Conservation (phyloP, 2,113 vertebrate species). For the Tichodroma muraria region DNA sequence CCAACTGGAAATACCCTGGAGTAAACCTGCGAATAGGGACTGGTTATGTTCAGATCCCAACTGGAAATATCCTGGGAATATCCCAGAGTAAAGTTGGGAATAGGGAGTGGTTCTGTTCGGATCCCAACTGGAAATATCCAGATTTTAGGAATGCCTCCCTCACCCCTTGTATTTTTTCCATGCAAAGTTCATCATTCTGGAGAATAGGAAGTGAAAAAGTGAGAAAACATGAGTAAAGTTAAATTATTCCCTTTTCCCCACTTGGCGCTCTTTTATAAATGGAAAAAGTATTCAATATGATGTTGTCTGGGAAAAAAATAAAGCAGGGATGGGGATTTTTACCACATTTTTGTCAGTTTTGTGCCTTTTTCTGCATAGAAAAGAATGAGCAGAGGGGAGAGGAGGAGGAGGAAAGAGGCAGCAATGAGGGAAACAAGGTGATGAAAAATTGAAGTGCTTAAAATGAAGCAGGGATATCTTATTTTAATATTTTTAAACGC, state of each 20-base stretch:
- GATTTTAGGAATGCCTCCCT: background rate
- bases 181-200: background rate
- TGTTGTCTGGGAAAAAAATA: background rate
- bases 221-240: background rate
- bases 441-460: background rate
- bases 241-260: background rate
- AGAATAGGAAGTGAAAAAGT: background rate
- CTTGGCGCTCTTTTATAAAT: background rate
- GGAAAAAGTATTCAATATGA: background rate
- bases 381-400: background rate
- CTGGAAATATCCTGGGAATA: background rate
- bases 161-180: background rate
- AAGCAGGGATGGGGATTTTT: background rate
- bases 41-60: accelerated
- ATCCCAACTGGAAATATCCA: background rate
- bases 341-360: background rate
- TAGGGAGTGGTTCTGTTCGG: background rate
- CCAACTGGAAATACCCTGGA: background rate
- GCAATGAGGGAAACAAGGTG: background rate
- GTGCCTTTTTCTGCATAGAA: background rate
- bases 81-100: background rate
- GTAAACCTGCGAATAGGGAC: background rate
- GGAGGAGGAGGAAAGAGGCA: background rate
- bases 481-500: background rate
- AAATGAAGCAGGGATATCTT: background rate